Evolutionary conservation across 2,113 vertebrate species (phyloP).

Genomic region (Anseranas semipalmata): DNA sequence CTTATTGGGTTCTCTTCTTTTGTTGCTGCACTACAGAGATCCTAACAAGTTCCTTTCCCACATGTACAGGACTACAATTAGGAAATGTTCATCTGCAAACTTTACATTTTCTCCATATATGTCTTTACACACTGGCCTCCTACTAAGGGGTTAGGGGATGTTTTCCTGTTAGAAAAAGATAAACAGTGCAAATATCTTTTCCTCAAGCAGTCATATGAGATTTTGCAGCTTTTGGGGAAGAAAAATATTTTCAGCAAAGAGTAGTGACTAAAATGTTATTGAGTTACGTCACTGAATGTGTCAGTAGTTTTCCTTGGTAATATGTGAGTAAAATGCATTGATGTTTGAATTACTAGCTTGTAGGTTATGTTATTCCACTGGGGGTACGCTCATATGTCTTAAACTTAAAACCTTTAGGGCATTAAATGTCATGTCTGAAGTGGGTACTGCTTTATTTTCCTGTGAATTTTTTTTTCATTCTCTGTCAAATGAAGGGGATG

Average conservation of each 20-base stretch:
- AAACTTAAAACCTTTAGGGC: not conserved
- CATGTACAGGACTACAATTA: rapidly evolving
- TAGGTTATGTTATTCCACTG: not conserved
- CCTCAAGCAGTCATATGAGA: not conserved
- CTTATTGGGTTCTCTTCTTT: not conserved
- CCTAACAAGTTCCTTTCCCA: not conserved
- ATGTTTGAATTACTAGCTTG: not conserved
- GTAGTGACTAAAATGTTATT: not conserved
- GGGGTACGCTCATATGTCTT: not conserved
- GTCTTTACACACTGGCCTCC: not conserved
- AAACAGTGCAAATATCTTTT: not conserved
- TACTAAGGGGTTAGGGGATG: not conserved
- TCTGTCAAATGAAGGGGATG: not conserved
- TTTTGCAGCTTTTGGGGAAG: not conserved
- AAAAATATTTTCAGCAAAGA: not conserved
- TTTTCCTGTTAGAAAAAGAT: not conserved
- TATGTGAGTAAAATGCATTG: not conserved
- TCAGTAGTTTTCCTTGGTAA: not conserved
- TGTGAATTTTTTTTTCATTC: not conserved
- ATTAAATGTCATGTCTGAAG: not conserved
- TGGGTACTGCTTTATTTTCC: not conserved
- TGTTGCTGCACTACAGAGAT: not conserved
- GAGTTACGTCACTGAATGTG: not conserved
- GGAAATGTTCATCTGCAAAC: not conserved
- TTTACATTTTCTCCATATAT: not conserved